Base-by-base conservation (phyloP, 1,140 invertebrate genomes). In the Halictus rubicundus region DNA sequence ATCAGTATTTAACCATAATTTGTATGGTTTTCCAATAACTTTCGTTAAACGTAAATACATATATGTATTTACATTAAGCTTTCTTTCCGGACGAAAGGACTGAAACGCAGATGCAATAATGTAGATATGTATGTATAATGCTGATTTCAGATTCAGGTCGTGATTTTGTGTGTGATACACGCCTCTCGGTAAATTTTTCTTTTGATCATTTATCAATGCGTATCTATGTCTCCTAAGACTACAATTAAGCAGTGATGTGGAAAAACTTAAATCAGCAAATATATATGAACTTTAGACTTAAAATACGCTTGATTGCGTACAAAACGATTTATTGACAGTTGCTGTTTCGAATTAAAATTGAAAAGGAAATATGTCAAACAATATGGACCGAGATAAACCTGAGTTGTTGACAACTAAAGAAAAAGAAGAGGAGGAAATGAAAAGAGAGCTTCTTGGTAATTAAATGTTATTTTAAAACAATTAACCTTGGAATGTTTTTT, bases 401-500 rank as follows among this genome's bases (percentile, higher is more conserved):
- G 71, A 85, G 39, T 27, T 68, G 54, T 78, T 80, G 25, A 77
- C 19, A 39, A 25, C 63, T 8, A 81, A 80, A 23, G 65, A 82
- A 46, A 78, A 57, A 66, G 64, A 89, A 54, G 73, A 69, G 19
- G 87, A 87, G 54, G 69, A 88, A 69, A 84, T 89, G 83, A 86
- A 76, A 49, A 65, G 82, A 37, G 70, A 83, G 52, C 77, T 90
- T 10, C 68, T 63, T 63, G 80, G 89, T 90, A 86, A 78, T 63
- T 59, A n/a, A 46, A 52, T 69, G n/a, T 52, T 2, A 46, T 25
- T 39, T 25, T 7, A 27, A 27, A 14, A 14, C 2, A 8, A 25
- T 68, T 16, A 65, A 65, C 10, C 8, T 59, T 16, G 1, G 7
- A 39, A 39, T 32, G 32, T 69, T 52, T 0, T 19, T 5, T 23